Evolutionary conservation across 1,140 invertebrate genomes (phyloP), one percentile per base, ranked within the genome.

Genomic region (Homarus americanus): DNA sequence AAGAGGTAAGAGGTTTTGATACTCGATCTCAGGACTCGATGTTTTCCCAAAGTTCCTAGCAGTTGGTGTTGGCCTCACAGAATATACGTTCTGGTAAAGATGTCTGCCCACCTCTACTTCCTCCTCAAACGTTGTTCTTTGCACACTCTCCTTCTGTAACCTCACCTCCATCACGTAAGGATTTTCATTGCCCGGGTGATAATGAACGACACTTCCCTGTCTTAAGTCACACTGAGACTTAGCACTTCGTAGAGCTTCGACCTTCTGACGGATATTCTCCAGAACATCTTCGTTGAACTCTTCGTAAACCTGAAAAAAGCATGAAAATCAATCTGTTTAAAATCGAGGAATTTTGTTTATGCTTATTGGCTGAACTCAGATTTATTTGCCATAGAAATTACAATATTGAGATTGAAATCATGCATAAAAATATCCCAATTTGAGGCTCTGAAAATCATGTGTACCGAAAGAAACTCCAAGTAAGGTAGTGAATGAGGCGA

Each of bases 241-340:
- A 41, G 53, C 76, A 20, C 38, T 72, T 80, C 86, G 76, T 7
- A 82, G 76, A 2, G 76, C 75, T 15, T 88, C 76, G 17, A 88
- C 58, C 76, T 88, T 88, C 76, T 82, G 49, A 1, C 38, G 53
- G 58, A 88, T 38, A 24, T 76, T 76, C 24, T 40, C 38, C 36
- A 88, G 24, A 2, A 88, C 78, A 28, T 80, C 86, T 38, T 88
- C 86, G 76, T 82, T 58, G 34, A 88, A 88, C 34, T 88, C 86
- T 2, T 80, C 86, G 73, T 88, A 88, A 38, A 82, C 49, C 86
- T 88, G 86, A 2, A 0, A 41, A 4, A 17, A 32, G 28, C 32
- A 28, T n/a, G 2, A 28, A 58, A 24, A n/a, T 12, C 24, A 2
- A 58, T 58, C 24, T 20, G 17, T 17, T 17, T 10, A 49, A 2